Evolutionary conservation across 2,113 vertebrate genomes (phyloP).

Genomic region (Pongo abelii): DNA sequence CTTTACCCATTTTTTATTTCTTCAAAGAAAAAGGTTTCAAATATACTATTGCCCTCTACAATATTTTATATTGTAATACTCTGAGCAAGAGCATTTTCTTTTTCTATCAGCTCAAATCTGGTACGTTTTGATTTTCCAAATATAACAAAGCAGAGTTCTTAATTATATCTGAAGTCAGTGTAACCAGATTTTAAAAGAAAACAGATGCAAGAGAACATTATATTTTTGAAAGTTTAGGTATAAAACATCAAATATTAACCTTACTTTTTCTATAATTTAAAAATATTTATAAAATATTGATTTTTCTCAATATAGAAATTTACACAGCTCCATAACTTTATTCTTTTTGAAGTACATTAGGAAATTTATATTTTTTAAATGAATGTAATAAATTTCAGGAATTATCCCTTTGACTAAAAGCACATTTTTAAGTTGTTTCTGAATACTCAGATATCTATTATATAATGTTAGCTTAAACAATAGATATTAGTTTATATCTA

Average conservation of each 20-base stretch:
- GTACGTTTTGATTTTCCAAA: background rate
- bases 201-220: background rate
- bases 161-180: background rate
- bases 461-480: background rate
- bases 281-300: background rate
- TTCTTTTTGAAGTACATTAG: background rate
- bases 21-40: background rate
- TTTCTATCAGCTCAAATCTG: background rate
- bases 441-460: background rate
- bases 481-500: background rate
- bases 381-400: background rate
- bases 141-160: background rate
- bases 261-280: background rate
- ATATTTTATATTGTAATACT: background rate
- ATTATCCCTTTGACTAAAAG: background rate
- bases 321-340: background rate
- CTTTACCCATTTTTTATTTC: background rate
- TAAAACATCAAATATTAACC: background rate
- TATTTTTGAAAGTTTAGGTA: background rate
- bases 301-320: background rate
- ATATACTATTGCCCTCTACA: background rate
- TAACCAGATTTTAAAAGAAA: background rate
- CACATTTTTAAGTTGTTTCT: background rate
- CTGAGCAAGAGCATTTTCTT: background rate
- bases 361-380: background rate